Base-by-base conservation (phyloP, 1,140 invertebrate genomes). In the Acromyrmex heyeri region DNA sequence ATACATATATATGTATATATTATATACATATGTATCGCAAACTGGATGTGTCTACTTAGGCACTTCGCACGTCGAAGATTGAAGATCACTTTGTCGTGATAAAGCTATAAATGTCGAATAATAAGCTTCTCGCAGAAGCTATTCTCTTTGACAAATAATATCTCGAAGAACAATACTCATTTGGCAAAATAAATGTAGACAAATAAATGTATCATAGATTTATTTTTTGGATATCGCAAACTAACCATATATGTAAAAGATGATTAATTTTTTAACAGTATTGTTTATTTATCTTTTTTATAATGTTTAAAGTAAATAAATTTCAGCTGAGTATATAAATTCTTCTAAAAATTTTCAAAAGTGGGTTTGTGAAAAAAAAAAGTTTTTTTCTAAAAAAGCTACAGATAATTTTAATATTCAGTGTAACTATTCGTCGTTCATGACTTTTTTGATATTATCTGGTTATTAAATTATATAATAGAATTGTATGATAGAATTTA, bases 1-100 rank as follows among this genome's bases (percentile, higher is more conserved):
- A 44, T 44, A 10, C 7, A 44, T 10, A 44, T 44, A 44, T 44
- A 44, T 44, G 38, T 44, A 44, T 44, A 44, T 44, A 44, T 50
- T 16, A 50, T 8, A 16, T 50, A 16, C 21, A 38, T 44, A 24
- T 57, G 30, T 38, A 18, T 55, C 69, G 12, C 38, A 38, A 55
- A 55, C 50, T 69, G 78, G 78, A 83, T 83, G 55, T 75, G 69
- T 75, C 79, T 55, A 75, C 55, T 73, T 75, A 59, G 55, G 24
- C 27, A 57, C 24, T 50, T 81, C 77, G 64, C 64, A 18, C 55
- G 69, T 61, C 34, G 38, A 62, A 48, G 24, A 83, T 24, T 30
- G 21, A 53, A 57, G 50, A 81, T 73, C 65, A 24, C 38, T n/a
- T 64, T n/a, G 38, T 12, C 44, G 78, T 6, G 34, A 59, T 48